Evolutionary conservation across 2,797 vertebrate genomes (phyloP).

Genomic region (Myoxocephalus aenaeus): DNA sequence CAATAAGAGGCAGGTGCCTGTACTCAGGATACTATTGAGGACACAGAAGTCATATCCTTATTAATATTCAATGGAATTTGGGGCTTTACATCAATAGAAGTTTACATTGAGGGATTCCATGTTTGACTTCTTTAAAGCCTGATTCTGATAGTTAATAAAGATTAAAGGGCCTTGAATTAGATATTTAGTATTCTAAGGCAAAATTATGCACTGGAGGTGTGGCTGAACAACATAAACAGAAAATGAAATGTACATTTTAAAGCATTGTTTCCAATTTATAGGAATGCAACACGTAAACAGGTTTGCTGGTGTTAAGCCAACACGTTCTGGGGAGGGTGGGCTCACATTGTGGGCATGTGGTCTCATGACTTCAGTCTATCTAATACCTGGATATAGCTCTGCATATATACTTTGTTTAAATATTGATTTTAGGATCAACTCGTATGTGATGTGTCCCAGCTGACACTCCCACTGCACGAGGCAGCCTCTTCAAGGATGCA

Average conservation of each 20-base stretch:
- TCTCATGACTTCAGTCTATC: background rate
- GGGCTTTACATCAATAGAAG: background rate
- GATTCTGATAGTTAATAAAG: background rate
- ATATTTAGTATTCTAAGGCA: background rate
- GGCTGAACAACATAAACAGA: background rate
- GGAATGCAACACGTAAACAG: background rate
- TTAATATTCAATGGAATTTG: background rate
- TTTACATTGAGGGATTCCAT: background rate
- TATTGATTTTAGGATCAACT: constrained; percentile 22
- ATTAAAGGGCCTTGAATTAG: background rate
- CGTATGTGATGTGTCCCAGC: background rate
- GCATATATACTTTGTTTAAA: constrained; percentile 20
- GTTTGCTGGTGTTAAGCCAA: background rate
- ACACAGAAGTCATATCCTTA: background rate
- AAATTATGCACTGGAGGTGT: too few species aligned
- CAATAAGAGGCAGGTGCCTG: background rate
- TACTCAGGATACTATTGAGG: background rate
- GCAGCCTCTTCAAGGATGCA: constrained; percentile 33
- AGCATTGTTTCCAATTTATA: background rate
- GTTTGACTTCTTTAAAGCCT: background rate
- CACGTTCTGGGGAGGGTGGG: background rate
- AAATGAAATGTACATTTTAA: background rate
- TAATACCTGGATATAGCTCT: background rate
- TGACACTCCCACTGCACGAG: constrained; percentile 21
- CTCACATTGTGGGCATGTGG: background rate